Evolutionary conservation across 2,888 invertebrate species (phyloP).

Genomic region (Synergus itoensis): DNA sequence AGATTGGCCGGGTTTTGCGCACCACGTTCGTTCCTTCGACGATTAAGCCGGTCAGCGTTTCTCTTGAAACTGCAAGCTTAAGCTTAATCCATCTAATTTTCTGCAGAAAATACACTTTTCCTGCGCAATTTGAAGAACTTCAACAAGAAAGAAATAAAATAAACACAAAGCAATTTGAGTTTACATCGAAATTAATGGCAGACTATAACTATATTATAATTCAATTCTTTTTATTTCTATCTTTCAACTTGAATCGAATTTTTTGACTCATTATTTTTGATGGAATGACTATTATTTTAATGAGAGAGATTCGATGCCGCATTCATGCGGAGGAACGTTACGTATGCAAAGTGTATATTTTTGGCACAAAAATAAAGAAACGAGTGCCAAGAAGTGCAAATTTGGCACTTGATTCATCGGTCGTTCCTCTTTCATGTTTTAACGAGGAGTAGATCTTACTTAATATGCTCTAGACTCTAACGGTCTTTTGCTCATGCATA

Average conservation of each 20-base stretch:
- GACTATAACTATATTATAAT: too few relatives aligned
- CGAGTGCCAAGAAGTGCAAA: slow-evolving; percentile 34
- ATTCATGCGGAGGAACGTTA: background rate
- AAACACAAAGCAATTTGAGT: background rate
- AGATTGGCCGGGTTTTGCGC: slow-evolving; percentile 54
- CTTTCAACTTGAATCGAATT: too few relatives aligned
- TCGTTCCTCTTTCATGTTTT: slow-evolving; percentile 15
- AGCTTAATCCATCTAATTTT: slow-evolving; percentile 31
- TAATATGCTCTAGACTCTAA: slow-evolving; percentile 12
- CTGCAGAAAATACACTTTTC: slow-evolving; percentile 9
- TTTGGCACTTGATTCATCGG: slow-evolving; percentile 31
- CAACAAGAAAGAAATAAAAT: background rate
- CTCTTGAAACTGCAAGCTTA: slow-evolving; percentile 40
- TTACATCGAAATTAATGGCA: too few relatives aligned
- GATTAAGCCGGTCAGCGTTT: slow-evolving; percentile 54
- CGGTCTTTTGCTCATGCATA: slow-evolving; percentile 24
- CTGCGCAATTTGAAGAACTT: background rate
- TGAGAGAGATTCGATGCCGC: background rate
- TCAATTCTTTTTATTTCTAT: too few relatives aligned
- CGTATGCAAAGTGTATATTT: slow-evolving; percentile 13
- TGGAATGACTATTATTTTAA: background rate
- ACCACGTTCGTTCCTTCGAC: slow-evolving; percentile 45
- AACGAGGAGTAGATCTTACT: slow-evolving; percentile 30
- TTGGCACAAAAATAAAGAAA: slow-evolving; percentile 12
- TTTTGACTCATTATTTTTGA: too few relatives aligned